Base-by-base conservation (phyloP, 53 echinoderm and acorn worm species). In the Luidia sarsii region DNA sequence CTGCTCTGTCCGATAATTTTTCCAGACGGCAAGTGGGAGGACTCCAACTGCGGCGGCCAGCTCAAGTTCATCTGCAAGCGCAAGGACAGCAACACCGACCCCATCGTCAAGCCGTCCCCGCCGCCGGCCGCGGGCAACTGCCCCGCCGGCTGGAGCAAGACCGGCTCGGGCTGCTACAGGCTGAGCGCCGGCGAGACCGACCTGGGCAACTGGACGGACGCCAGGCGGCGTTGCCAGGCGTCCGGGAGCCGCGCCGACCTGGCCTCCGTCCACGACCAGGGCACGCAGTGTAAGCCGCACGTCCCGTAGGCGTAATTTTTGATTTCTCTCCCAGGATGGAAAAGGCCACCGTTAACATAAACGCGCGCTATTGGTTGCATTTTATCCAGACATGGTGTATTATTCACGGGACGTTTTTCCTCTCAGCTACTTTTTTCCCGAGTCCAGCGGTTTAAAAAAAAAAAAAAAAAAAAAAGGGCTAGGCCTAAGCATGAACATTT, bases 231-330 rank as follows among this genome's bases (percentile, higher is more conserved):
- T 10, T 96, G 96, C 37, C 27, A 29, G 20, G 50, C 36, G n/a
- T 65, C 82, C 7, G n/a, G n/a, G n/a, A 35, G 33, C 18, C 75
- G 65, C 0, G 90, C 85, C 2, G 79, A 85, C 33, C 60, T 94
- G 7, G 94, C 87, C 8, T 45, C 90, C 1, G 87, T 94, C 20
- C 94, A 94, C 37, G 45, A 74, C 49, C 81, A 85, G 53, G 83
- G 45, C 33, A 87, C 83, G 25, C 90, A 94, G 59, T 65, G 90
- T 94, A 71, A 90, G 90, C 41, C n/a, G n/a, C n/a, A n/a, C n/a
- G n/a, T n/a, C n/a, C n/a, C n/a, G n/a, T n/a, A n/a, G n/a, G n/a
- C n/a, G n/a, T n/a, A n/a, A n/a, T n/a, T n/a, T n/a, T n/a, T n/a
- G n/a, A n/a, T n/a, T n/a, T n/a, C n/a, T n/a, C n/a, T n/a, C n/a